Conservation (phyloP, 2,797 vertebrate genomes). For the Coracias cyanogaster region DNA sequence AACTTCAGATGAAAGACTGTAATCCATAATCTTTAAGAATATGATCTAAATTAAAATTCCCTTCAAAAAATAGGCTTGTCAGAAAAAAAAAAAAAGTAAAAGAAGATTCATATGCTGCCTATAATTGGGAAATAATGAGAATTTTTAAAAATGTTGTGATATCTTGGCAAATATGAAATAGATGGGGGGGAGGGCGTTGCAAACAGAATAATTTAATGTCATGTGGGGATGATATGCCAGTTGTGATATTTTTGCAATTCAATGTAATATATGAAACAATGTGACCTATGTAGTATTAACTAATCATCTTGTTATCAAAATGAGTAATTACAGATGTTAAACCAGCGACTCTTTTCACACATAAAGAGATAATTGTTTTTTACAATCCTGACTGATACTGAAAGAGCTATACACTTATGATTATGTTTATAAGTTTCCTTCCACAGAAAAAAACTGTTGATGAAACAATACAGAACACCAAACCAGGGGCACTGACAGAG, state of each 20-base stretch:
- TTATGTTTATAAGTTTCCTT: neutral
- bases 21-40: neutral
- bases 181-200: neutral
- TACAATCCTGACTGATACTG: neutral
- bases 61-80: neutral
- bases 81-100: neutral
- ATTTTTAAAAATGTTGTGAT: neutral
- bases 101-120: neutral
- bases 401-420: neutral
- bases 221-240: neutral
- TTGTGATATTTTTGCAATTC: constrained; percentile 12
- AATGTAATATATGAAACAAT: neutral
- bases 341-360: neutral
- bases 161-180: neutral
- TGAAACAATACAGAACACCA: neutral
- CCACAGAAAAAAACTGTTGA: neutral
- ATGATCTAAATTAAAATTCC: neutral
- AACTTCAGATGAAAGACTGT: neutral
- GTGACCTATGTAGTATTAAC: constrained; percentile 4
- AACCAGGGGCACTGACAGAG: neutral
- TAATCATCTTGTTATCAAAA: constrained; percentile 53
- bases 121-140: neutral
- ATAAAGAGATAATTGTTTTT: neutral
- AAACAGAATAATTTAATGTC: neutral
- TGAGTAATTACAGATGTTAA: constrained; percentile 54